Base-by-base conservation (phyloP, 2,113 vertebrate species). In the Gadus chalcogrammus region DNA sequence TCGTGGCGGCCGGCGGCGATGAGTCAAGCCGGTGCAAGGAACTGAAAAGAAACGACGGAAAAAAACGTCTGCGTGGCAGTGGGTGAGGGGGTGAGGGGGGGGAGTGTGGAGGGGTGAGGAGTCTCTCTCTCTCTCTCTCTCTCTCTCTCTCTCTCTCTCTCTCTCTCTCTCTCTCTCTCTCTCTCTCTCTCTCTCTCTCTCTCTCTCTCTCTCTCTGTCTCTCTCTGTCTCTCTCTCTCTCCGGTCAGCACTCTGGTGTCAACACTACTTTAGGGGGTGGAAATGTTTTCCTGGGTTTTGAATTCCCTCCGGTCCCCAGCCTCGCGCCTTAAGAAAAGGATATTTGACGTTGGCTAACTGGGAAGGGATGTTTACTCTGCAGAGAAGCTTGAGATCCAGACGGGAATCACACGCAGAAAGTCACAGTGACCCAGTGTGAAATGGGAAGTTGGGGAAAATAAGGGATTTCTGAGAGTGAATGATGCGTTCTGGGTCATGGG, bases 281-380 rank as follows among this genome's bases (percentile, higher is more conserved):
- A 20, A 68, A 79, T 68, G 82, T 67, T 76, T 31, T 31, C 5
- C 31, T 84, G 86, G 79, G 80, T 88, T 80, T 83, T 48, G 9
- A 48, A 80, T 83, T 85, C 79, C 72, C 62, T 72, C 73, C 83
- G 79, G 82, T 80, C 79, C 67, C 24, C 8, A 48, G 8, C 27
- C 11, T 8, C 38, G 55, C 12, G 7, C 12, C 78, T 78, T 76
- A 70, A 78, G 67, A 87, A 88, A 85, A 86, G 64, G 13, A 74
- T 76, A 80, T 78, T 79, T 71, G 69, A 69, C 68, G 67, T 22
- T 12, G 76, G 85, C 81, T 77, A 70, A 83, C 77, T 65, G 61
- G 64, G n/a, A 68, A 58, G 1, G 68, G 22, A 62, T 62, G 61
- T 61, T 61, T 61, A 13, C 62, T 76, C 73, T 73, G 79, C 77